Conservation (phyloP, 2,888 invertebrate species). For the Cistogaster globosa region DNA sequence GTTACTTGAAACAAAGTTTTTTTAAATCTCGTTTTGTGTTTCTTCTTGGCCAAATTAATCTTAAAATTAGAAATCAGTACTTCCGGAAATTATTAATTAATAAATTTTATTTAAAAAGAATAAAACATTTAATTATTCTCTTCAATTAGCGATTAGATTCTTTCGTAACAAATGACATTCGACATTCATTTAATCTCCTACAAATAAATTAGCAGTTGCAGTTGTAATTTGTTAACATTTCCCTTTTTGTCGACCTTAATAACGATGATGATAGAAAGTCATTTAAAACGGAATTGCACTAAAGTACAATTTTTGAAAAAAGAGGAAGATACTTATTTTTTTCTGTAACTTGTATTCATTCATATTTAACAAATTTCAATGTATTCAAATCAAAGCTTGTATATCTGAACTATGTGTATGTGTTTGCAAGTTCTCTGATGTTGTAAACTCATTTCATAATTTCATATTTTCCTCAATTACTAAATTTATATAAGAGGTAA, state of each 20-base stretch:
- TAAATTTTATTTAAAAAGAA: conserved; percentile 1
- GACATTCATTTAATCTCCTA: background rate
- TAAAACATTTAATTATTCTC: background rate
- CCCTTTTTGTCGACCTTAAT: background rate
- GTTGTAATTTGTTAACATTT: background rate
- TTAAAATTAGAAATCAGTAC: background rate
- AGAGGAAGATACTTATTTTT: background rate
- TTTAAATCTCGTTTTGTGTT: no score
- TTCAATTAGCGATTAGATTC: conserved; percentile 24
- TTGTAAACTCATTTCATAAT: conserved; percentile 6
- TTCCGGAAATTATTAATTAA: background rate
- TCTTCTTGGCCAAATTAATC: no score
- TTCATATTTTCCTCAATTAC: background rate
- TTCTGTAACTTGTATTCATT: background rate
- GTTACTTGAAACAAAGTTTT: no score
- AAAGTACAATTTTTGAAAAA: background rate
- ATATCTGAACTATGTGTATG: no score
- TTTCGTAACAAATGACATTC: background rate
- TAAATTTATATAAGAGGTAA: background rate
- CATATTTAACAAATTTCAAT: background rate
- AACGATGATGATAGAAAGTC: background rate
- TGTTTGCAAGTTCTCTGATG: no score
- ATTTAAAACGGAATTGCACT: conserved; percentile 14
- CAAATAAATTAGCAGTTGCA: background rate
- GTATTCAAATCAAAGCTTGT: no score